Conservation (phyloP, 2,797 vertebrate genomes). For the Poecilia wingei region DNA sequence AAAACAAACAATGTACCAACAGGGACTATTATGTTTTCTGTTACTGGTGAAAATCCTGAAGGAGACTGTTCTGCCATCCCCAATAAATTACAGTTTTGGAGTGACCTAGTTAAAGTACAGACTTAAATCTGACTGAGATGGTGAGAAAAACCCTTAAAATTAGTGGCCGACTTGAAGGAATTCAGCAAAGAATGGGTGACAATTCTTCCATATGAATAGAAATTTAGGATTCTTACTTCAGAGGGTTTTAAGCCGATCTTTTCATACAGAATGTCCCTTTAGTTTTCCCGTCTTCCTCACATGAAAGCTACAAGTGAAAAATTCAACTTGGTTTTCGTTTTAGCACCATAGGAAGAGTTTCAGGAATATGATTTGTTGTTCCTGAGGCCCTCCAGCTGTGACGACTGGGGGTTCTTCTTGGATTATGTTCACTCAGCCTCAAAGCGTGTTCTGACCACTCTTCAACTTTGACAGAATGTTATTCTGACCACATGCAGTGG, state of each 20-base stretch:
- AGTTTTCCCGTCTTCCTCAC: neutral
- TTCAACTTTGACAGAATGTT: constrained; percentile 44
- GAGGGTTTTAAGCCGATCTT: neutral
- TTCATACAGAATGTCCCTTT: neutral
- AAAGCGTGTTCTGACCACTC: constrained; percentile 42
- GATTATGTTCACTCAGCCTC: constrained; percentile 42
- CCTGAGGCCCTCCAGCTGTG: constrained; percentile 46
- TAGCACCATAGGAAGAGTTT: constrained; percentile 47
- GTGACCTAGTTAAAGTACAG: neutral
- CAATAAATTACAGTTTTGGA: neutral
- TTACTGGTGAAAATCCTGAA: too few relatives aligned
- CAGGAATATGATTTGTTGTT: constrained; percentile 63
- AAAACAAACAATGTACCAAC: neutral
- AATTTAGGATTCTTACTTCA: neutral
- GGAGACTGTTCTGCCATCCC: too few relatives aligned
- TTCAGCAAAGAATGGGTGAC: neutral
- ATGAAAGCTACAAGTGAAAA: neutral
- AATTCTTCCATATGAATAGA: neutral
- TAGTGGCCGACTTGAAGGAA: neutral
- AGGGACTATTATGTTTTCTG: neutral
- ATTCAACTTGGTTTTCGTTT: constrained; percentile 3
- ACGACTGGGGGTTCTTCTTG: constrained; percentile 39
- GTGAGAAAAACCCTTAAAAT: neutral
- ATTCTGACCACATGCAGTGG: constrained; percentile 9
- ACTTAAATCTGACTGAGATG: neutral